phyloP scores from a whole-genome alignment of 2,113 vertebrate species.

The Sceloporus undulatus region DNA sequence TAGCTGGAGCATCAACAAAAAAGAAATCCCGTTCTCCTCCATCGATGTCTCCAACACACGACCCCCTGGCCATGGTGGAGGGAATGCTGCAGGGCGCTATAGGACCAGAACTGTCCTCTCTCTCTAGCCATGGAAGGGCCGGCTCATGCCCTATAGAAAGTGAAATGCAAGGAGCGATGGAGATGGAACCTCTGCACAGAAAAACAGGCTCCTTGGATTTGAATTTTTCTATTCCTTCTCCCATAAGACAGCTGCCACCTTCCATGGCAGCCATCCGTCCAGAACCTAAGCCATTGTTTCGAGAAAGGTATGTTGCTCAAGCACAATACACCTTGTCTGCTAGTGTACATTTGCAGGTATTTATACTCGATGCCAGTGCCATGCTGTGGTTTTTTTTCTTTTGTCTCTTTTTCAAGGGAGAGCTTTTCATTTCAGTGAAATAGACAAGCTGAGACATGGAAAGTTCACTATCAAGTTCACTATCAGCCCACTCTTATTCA shows the following conservation, averaged over 20 bases:
- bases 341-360: background rate
- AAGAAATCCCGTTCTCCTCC: slow-evolving; percentile 95
- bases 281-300: slow-evolving; percentile 91
- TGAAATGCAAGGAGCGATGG: slow-evolving; percentile 93
- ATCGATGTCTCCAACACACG: slow-evolving; percentile 90
- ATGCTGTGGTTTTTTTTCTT: no score
- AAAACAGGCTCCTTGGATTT: slow-evolving; percentile 97
- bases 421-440: background rate
- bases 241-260: slow-evolving; percentile 83
- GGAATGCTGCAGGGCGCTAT: slow-evolving; percentile 80
- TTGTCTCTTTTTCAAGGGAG: background rate
- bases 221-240: slow-evolving; percentile 92
- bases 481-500: background rate
- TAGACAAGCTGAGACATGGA: background rate
- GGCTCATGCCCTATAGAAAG: slow-evolving; percentile 97
- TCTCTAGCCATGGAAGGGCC: slow-evolving; percentile 85
- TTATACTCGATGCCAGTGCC: background rate
- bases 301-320: slow-evolving; percentile 87
- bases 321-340: background rate
- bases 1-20: slow-evolving; percentile 93
- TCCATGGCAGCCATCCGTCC: slow-evolving; percentile 89
- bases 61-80: slow-evolving; percentile 78
- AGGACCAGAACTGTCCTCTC: slow-evolving; percentile 81
- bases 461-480: background rate
- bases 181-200: slow-evolving; percentile 95